Conservation (phyloP, 2,113 vertebrate species). For the Zingel zingel region DNA sequence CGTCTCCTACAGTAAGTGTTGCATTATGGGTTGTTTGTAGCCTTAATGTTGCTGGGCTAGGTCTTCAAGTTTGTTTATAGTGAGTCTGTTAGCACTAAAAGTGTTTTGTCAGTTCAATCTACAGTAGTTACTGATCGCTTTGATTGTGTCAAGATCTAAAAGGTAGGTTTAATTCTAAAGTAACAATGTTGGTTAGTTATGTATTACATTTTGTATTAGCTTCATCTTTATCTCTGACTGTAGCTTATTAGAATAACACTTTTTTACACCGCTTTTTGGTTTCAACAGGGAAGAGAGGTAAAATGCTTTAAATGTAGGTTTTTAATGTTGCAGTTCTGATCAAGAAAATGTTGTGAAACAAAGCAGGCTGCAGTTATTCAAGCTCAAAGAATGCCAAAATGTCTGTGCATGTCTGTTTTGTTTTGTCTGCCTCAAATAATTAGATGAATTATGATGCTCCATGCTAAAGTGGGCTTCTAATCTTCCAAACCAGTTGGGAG, state of each 20-base stretch:
- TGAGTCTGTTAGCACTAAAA: neutral
- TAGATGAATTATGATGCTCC: conserved; percentile 10
- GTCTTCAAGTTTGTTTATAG: too few relatives aligned
- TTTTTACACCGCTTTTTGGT: neutral
- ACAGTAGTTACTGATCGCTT: neutral
- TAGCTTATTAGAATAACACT: neutral
- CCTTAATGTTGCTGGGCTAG: neutral
- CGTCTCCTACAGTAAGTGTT: too few relatives aligned
- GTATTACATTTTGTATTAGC: neutral
- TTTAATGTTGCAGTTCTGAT: conserved; percentile 21
- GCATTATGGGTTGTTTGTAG: too few relatives aligned
- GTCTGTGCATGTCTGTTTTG: conserved; percentile 1
- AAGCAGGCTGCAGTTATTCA: neutral
- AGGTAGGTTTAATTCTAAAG: neutral
- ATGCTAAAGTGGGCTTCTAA: conserved; percentile 5
- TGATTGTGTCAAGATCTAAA: neutral
- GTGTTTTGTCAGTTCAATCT: conserved; percentile 1
- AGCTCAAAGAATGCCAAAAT: neutral
- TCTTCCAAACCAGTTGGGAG: conserved; percentile 13
- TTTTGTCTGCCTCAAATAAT: conserved; percentile 33
- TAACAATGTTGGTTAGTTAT: neutral
- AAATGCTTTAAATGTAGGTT: neutral
- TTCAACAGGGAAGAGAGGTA: neutral
- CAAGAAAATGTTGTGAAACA: neutral
- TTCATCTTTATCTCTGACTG: conserved; percentile 12